Evolutionary conservation across 2,797 vertebrate species (phyloP).

Genomic region (Parambassis ranga): DNA sequence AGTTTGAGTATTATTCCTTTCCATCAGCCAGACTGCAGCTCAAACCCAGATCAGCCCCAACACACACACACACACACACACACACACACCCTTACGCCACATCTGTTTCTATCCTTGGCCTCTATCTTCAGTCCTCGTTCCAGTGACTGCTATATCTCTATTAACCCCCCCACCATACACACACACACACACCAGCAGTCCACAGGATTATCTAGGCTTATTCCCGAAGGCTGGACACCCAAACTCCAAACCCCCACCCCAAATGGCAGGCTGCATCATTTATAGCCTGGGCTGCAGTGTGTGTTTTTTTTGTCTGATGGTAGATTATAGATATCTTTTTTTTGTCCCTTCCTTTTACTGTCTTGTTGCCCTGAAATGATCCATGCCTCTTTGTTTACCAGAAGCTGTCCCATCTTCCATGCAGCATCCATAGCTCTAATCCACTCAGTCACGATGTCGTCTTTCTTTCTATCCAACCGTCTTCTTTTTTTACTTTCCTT

Average conservation of each 20-base stretch:
- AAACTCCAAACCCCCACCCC: slow-evolving; percentile 24
- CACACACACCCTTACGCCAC: not conserved
- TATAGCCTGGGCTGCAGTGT: slow-evolving; percentile 30
- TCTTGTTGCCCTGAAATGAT: slow-evolving; percentile 12
- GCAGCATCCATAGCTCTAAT: slow-evolving; percentile 22
- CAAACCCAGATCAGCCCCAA: not conserved
- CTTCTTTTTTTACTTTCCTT: not conserved
- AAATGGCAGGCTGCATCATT: slow-evolving; percentile 42
- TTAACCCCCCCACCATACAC: not conserved
- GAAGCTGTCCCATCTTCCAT: slow-evolving; percentile 26
- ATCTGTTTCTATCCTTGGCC: slow-evolving; percentile 17
- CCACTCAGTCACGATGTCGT: slow-evolving; percentile 1
- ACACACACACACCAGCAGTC: slow-evolving; percentile 24
- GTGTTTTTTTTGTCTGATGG: slow-evolving; percentile 31
- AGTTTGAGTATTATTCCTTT: slow-evolving; percentile 4
- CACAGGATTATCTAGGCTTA: slow-evolving; percentile 59
- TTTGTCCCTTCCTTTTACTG: not conserved
- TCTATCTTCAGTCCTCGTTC: slow-evolving; percentile 36
- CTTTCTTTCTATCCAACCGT: not conserved
- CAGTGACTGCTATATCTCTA: slow-evolving; percentile 37
- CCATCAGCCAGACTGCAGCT: not conserved
- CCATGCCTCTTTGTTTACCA: slow-evolving; percentile 32
- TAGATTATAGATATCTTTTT: not conserved
- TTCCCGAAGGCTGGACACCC: slow-evolving; percentile 48
- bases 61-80: not conserved